These are phyloP conservation scores for Eurypyga helias DNA, from an alignment of 2,113 vertebrate genomes.

Conservation along the genomic window DNA sequence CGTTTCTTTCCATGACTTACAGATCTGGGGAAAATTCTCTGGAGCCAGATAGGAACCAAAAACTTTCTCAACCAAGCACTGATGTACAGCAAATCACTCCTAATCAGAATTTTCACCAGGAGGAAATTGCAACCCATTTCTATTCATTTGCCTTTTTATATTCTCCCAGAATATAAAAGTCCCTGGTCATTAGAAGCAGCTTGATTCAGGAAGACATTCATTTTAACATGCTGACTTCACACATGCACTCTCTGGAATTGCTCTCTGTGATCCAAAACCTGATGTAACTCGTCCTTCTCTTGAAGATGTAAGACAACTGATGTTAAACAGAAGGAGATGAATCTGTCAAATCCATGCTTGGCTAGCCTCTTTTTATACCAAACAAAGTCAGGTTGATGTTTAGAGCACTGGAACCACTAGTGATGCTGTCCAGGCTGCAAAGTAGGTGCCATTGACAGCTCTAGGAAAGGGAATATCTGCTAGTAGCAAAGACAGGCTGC, in stretches of 20 bases:
- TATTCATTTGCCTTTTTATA: neutral
- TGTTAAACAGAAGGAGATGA: neutral
- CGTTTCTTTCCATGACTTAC: neutral
- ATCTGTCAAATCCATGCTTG: neutral
- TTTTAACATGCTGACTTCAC: neutral
- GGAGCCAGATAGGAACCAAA: neutral
- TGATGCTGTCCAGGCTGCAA: neutral
- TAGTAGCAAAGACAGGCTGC: neutral
- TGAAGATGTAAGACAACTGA: neutral
- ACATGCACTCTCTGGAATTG: neutral
- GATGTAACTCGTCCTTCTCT: neutral
- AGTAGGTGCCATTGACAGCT: neutral
- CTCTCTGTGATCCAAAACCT: neutral
- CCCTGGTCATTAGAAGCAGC: neutral
- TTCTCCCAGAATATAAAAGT: neutral
- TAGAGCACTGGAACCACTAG: neutral
- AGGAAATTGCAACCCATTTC: neutral
- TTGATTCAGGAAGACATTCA: neutral
- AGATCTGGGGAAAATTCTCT: neutral
- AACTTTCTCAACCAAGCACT: neutral
- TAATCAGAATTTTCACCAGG: neutral
- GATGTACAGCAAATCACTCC: neutral
- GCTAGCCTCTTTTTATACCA: neutral
- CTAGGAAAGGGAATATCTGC: neutral
- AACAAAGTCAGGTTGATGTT: neutral